A percentile compares a stretch with the other conserved stretches of the same genome.
phyloP scores from a whole-genome alignment of 2,888 invertebrate species.

The Escarpia spicata region DNA sequence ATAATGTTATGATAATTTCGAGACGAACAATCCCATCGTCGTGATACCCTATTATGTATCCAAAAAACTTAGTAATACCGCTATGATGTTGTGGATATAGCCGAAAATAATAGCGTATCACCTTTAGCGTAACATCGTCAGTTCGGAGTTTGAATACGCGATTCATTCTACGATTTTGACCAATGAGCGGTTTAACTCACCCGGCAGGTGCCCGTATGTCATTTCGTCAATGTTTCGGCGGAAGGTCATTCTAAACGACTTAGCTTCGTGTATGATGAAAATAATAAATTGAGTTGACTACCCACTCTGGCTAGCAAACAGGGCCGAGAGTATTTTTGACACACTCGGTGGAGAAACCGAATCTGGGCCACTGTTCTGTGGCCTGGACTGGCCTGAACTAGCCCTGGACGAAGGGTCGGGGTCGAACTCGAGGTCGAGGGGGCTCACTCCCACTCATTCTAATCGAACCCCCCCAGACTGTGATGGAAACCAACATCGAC shows the following conservation, averaged over 20 bases:
- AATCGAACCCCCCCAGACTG: no score
- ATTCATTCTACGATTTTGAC: conserved; percentile 1
- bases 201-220: neutral
- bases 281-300: neutral
- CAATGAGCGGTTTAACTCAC: neutral
- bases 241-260: neutral
- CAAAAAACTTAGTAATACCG: neutral
- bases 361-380: neutral
- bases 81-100: neutral
- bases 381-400: neutral
- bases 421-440: no score
- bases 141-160: conserved; percentile 3
- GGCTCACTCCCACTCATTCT: no score
- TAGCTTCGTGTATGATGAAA: neutral
- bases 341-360: neutral
- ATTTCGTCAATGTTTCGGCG: neutral
- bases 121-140: neutral
- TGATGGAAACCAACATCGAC: no score
- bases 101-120: neutral
- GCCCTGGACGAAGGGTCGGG: no score
- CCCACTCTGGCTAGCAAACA: neutral
- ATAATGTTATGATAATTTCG: neutral
- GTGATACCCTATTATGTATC: neutral
- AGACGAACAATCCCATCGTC: neutral
- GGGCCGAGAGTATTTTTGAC: neutral